Percentiles rank a stretch among this genome's conserved stretches.
Evolutionary conservation across 2,888 invertebrate genomes (phyloP).

Genomic region (Hydrotaea cyrtoneurina): DNA sequence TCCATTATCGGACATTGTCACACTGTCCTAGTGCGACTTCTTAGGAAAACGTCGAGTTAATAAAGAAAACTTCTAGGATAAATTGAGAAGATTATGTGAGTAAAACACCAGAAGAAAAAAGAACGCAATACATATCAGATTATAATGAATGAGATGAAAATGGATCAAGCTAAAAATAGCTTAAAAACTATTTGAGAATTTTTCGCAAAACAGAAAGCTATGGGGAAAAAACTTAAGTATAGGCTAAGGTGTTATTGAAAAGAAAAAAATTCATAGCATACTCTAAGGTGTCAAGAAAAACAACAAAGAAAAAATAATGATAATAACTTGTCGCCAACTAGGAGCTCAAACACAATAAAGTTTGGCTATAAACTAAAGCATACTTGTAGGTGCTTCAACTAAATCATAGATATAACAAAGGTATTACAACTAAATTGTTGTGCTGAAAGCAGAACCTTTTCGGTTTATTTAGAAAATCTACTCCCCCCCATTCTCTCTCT

Average conservation of each 20-base stretch:
- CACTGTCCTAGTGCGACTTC: neutral
- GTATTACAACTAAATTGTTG: conserved; percentile 57
- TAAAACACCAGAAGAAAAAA: conserved; percentile 33
- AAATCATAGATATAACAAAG: neutral
- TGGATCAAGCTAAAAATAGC: conserved; percentile 39
- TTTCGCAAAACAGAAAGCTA: too few relatives aligned
- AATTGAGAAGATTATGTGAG: conserved; percentile 58
- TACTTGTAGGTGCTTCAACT: neutral
- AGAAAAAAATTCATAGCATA: conserved; percentile 28
- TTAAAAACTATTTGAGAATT: conserved; percentile 57
- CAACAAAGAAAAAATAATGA: too few relatives aligned
- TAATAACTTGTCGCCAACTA: neutral
- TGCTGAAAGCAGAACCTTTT: conserved; percentile 54
- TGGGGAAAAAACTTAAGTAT: too few relatives aligned
- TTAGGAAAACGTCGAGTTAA: conserved; percentile 47
- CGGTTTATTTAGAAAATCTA: neutral
- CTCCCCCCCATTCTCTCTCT: too few relatives aligned
- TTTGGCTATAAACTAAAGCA: neutral
- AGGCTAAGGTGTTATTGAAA: too few relatives aligned
- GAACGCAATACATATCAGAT: conserved; percentile 52
- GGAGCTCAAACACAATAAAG: neutral
- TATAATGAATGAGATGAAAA: conserved; percentile 46
- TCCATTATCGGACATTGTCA: conserved; percentile 1
- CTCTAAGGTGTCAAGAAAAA: conserved; percentile 45
- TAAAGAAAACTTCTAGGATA: conserved; percentile 60